These are phyloP conservation scores for Manacus vitellinus DNA, from an alignment of 2,113 vertebrate genomes.

Conservation along the genomic window DNA sequence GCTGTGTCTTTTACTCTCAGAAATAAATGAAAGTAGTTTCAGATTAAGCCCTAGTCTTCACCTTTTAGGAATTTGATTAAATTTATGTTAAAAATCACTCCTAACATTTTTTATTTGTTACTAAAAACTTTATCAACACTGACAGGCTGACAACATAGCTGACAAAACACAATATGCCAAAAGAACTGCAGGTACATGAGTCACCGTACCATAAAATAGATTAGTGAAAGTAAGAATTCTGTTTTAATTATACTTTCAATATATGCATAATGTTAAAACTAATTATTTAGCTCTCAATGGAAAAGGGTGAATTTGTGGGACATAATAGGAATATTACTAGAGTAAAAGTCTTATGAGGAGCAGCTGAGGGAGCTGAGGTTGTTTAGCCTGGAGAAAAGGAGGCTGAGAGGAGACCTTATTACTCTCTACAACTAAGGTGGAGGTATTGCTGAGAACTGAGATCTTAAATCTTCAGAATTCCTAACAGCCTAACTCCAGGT, in stretches of 20 bases:
- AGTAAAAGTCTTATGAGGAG: not conserved
- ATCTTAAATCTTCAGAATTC: not conserved
- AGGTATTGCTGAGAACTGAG: not conserved
- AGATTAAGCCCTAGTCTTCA: not conserved
- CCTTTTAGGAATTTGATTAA: constrained; percentile 14
- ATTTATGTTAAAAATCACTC: constrained; percentile 20
- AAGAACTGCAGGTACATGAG: not conserved
- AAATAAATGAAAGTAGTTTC: constrained; percentile 34
- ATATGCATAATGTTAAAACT: not conserved
- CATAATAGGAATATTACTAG: not conserved
- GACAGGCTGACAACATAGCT: not conserved
- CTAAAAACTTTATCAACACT: not conserved
- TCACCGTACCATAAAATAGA: not conserved
- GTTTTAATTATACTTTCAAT: not conserved
- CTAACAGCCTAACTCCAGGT: not conserved
- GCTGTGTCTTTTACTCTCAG: not conserved
- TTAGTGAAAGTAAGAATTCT: not conserved
- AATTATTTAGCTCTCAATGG: not conserved
- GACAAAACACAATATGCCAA: not conserved
- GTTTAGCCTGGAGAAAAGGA: not conserved
- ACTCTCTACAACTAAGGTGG: rapidly evolving
- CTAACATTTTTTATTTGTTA: not conserved
- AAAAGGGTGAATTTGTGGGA: not conserved
- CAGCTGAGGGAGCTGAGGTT: not conserved
- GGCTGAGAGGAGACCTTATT: not conserved